Percentiles rank a stretch among this genome's conserved stretches.
Evolutionary conservation across 2,888 invertebrate genomes (phyloP).

Genomic region (Pachliopta kotzebuea): DNA sequence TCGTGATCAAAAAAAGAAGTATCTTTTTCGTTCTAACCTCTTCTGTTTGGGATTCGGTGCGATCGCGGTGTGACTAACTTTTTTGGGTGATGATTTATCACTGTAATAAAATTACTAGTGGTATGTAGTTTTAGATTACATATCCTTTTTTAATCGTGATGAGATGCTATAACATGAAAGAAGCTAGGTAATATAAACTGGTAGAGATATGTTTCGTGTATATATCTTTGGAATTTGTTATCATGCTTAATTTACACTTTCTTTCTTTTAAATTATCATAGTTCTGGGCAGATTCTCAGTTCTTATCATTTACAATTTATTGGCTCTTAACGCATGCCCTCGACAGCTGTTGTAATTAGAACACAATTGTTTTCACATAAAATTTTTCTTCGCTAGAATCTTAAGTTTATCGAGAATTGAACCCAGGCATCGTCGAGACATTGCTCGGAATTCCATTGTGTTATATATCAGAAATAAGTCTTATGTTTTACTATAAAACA

Average conservation of each 20-base stretch:
- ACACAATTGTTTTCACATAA: no score
- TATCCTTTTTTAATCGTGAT: not conserved
- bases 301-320: no score
- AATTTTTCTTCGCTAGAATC: no score
- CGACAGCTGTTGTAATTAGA: no score
- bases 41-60: not conserved
- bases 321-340: no score
- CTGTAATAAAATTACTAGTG: not conserved
- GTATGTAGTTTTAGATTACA: not conserved
- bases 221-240: not conserved
- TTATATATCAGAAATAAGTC: no score
- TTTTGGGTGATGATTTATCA: conserved; percentile 1
- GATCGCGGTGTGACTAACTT: not conserved
- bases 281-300: not conserved
- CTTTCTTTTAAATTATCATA: not conserved
- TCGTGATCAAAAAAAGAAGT: conserved; percentile 2
- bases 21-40: not conserved
- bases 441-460: no score
- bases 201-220: no score
- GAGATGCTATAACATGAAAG: not conserved
- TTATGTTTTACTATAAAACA: no score
- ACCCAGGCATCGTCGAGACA: no score
- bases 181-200: not conserved
- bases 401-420: no score
- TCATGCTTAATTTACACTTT: not conserved